These are phyloP conservation scores for Triplophysa dalaica DNA, from an alignment of 2,113 vertebrate genomes.

Conservation along the genomic window DNA sequence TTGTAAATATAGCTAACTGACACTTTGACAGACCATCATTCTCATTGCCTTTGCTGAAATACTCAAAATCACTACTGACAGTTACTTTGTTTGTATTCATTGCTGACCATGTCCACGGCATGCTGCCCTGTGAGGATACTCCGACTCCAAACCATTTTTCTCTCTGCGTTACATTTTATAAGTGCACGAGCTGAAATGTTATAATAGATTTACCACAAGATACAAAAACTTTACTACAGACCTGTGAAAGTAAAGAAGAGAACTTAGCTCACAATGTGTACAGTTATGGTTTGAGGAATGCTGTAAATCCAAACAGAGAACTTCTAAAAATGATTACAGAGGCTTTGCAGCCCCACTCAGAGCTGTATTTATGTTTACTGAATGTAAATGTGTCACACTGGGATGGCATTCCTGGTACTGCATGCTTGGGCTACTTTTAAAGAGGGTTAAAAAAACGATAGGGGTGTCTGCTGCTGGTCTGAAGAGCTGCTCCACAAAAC, in stretches of 20 bases:
- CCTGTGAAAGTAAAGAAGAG: not conserved
- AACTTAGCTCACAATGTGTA: too few species aligned
- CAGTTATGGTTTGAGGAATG: too few species aligned
- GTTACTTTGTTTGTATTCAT: conserved; percentile 2
- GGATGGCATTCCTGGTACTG: conserved; percentile 39
- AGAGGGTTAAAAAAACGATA: conserved; percentile 32
- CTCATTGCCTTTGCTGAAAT: not conserved
- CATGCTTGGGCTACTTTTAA: conserved; percentile 52
- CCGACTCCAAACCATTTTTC: too few species aligned
- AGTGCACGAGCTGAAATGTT: not conserved
- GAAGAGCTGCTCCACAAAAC: conserved; percentile 31
- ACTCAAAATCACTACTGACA: not conserved
- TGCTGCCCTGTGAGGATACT: too few species aligned
- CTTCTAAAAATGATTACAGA: conserved; percentile 32
- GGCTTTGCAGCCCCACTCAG: conserved; percentile 41
- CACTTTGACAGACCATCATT: conserved; percentile 21
- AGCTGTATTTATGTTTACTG: conserved; percentile 51
- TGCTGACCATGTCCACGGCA: too few species aligned
- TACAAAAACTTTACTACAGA: not conserved
- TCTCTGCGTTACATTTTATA: too few species aligned
- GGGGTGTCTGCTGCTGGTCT: conserved; percentile 28
- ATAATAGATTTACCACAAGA: not conserved
- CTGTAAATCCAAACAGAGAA: conserved; percentile 28
- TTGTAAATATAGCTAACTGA: conserved; percentile 42
- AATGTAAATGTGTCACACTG: conserved; percentile 46